A percentile compares a stretch with the other conserved stretches of the same genome.
Evolutionary conservation across 2,888 invertebrate species (phyloP).

Genomic region (Tridacna crocea): DNA sequence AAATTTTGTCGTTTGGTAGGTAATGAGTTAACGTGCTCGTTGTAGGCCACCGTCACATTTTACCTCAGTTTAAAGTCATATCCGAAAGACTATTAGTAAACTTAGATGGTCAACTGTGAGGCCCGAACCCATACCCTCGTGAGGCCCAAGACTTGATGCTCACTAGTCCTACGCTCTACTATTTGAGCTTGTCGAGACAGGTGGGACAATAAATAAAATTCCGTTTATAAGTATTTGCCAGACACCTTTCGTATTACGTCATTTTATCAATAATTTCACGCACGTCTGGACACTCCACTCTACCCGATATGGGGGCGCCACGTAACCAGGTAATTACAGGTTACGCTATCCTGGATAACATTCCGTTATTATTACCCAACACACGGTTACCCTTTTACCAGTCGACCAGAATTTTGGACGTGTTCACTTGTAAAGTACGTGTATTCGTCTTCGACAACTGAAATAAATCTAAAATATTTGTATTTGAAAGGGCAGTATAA

Average conservation of each 20-base stretch:
- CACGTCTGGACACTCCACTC: background rate
- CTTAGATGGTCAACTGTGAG: no score
- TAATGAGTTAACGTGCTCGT: no score
- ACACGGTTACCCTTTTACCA: background rate
- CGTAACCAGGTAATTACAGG: background rate
- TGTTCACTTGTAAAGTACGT: background rate
- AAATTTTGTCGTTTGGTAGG: no score
- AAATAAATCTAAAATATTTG: background rate
- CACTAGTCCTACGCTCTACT: no score
- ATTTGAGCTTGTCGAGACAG: no score
- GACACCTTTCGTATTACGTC: background rate
- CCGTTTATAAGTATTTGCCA: background rate
- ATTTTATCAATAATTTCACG: conserved; percentile 18
- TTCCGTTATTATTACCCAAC: conserved; percentile 2
- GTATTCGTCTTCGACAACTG: background rate
- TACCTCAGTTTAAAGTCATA: no score
- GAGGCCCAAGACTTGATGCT: no score
- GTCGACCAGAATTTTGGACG: background rate
- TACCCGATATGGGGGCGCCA: background rate
- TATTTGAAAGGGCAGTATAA: background rate
- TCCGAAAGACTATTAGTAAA: no score
- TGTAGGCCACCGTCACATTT: no score
- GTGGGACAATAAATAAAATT: no score
- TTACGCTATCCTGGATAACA: conserved; percentile 6
- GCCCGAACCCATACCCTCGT: no score